A percentile compares a stretch with the other conserved stretches of the same genome.
These are phyloP conservation scores for Zoroaster sp. DNA, from an alignment of 53 echinoderm and acorn worm species.

Conservation along the genomic window DNA sequence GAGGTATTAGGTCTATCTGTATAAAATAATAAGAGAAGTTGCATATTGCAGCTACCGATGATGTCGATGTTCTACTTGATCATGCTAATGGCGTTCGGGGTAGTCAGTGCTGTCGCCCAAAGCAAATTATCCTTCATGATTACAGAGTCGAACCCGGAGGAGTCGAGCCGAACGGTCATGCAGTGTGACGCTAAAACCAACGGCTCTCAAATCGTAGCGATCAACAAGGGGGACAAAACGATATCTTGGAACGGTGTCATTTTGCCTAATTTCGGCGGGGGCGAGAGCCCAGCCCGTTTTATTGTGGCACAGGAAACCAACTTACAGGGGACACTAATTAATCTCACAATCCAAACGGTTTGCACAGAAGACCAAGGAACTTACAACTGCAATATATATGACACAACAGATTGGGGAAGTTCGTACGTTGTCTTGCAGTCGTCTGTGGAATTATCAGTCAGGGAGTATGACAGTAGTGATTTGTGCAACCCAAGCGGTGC, in stretches of 20 bases:
- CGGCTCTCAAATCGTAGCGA: neutral
- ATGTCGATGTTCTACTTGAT: neutral
- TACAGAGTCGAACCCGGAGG: neutral
- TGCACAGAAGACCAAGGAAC: slow-evolving; percentile 5
- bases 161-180: neutral
- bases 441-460: neutral
- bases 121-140: neutral
- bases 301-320: neutral
- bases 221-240: neutral
- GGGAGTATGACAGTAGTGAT: neutral
- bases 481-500: neutral
- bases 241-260: neutral
- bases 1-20: too few species aligned
- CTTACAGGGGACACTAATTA: neutral
- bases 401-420: neutral
- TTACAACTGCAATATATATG: slow-evolving; percentile 32
- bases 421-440: neutral
- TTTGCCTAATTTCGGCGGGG: neutral
- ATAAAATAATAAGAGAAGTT: neutral
- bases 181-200: neutral
- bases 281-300: neutral
- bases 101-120: neutral
- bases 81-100: neutral
- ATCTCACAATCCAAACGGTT: neutral
- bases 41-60: neutral